Percentiles rank a stretch among this genome's conserved stretches.
Evolutionary conservation across 2,797 vertebrate species (phyloP).

Genomic region (Chelon labrosus): DNA sequence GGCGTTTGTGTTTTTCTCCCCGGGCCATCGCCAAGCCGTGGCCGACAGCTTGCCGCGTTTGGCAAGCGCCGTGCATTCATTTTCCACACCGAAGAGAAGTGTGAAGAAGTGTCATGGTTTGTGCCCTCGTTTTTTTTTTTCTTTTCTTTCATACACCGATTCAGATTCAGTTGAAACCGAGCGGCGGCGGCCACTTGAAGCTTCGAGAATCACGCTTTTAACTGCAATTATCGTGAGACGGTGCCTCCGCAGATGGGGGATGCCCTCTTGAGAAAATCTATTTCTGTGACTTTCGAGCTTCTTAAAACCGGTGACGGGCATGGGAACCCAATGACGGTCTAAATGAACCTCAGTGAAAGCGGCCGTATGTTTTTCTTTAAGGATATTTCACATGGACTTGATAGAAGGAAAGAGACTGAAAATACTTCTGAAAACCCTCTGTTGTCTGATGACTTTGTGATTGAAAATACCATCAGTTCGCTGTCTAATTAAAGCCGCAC

Average conservation of each 20-base stretch:
- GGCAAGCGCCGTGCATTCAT: slow-evolving; percentile 37
- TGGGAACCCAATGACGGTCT: slow-evolving; percentile 4
- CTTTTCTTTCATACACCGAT: neutral
- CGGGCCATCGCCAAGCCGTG: slow-evolving; percentile 23
- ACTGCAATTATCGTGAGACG: neutral
- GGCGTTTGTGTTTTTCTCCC: slow-evolving; percentile 6
- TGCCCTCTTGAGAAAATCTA: slow-evolving; percentile 33
- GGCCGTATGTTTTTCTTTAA: neutral
- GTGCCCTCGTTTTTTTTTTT: slow-evolving; percentile 16
- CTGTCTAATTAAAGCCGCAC: slow-evolving; percentile 19
- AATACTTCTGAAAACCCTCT: neutral
- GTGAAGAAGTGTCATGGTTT: slow-evolving; percentile 35
- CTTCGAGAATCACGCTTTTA: slow-evolving; percentile 3
- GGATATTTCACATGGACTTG: neutral
- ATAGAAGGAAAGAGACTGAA: slow-evolving; percentile 1
- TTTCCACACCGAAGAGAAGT: slow-evolving; percentile 45
- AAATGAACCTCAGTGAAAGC: neutral
- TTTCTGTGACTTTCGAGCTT: slow-evolving; percentile 9
- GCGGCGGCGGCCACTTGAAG: neutral
- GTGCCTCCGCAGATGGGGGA: slow-evolving; percentile 25
- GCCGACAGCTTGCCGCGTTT: slow-evolving; percentile 52
- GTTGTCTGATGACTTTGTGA: neutral
- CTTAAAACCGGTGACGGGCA: neutral
- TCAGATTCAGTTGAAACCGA: neutral
- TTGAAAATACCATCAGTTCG: slow-evolving; percentile 2